phyloP scores from a whole-genome alignment of 2,113 vertebrate genomes.

The Sclerurus mexicanus region DNA sequence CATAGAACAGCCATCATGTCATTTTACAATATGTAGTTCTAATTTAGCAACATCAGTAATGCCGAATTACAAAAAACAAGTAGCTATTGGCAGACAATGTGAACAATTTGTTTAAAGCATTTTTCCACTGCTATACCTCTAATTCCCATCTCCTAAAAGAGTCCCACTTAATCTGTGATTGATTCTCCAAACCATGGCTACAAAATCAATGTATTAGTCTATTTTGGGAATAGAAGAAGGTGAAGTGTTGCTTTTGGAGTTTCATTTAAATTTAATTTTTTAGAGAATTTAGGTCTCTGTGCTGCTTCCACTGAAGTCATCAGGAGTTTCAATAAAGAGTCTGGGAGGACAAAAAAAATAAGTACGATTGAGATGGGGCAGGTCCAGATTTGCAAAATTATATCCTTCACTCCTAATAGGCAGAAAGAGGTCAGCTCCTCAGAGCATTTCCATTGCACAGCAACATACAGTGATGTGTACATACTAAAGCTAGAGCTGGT shows the following conservation, averaged over 20 bases:
- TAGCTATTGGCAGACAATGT: neutral
- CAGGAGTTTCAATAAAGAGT: neutral
- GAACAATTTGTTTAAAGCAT: neutral
- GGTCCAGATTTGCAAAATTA: neutral
- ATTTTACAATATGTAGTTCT: neutral
- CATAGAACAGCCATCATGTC: neutral
- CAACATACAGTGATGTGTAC: neutral
- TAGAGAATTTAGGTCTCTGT: neutral
- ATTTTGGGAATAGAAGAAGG: neutral
- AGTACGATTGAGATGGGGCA: neutral
- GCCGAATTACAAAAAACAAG: neutral
- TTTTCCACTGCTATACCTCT: neutral
- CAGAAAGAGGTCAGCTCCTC: neutral
- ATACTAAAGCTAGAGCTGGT: neutral
- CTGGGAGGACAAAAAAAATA: neutral
- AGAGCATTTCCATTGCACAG: neutral
- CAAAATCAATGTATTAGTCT: neutral
- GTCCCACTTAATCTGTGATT: neutral
- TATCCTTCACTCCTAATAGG: neutral
- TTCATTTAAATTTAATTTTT: neutral
- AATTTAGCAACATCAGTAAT: neutral
- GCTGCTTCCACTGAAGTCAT: neutral
- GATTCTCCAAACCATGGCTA: neutral
- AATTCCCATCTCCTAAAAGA: neutral
- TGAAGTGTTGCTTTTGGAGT: neutral